Conservation (phyloP, 2,797 vertebrate genomes). For the Potorous gilbertii region DNA sequence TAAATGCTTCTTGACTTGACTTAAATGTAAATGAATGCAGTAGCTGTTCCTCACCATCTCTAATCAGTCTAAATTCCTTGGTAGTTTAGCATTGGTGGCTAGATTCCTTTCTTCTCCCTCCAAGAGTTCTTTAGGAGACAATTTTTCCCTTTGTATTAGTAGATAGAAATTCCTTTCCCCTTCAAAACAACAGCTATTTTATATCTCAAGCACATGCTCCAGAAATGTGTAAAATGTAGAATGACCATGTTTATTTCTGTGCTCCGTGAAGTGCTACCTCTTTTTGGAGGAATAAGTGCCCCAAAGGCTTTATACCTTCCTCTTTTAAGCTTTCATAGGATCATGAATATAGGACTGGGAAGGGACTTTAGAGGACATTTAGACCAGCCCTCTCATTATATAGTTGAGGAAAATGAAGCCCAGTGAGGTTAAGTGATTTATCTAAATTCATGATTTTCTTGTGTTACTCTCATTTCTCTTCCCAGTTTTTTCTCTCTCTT, state of each 20-base stretch:
- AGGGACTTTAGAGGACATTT: background rate
- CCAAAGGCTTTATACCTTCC: background rate
- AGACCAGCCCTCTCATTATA: background rate
- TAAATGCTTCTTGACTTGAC: background rate
- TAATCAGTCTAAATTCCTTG: background rate
- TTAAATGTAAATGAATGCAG: background rate
- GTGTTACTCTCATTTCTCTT: no score
- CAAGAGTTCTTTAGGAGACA: background rate
- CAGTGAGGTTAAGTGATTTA: constrained; percentile 33
- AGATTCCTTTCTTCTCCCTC: background rate
- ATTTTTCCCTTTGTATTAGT: background rate
- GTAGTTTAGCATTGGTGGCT: background rate
- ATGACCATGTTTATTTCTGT: background rate
- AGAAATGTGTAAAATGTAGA: background rate
- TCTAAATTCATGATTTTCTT: background rate
- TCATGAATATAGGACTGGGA: background rate
- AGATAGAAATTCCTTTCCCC: background rate
- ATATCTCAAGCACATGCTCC: background rate
- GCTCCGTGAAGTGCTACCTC: no score
- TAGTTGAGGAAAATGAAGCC: background rate
- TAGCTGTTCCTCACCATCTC: background rate
- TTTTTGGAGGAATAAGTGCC: background rate
- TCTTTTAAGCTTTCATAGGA: background rate
- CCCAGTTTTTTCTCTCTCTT: no score
- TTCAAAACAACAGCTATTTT: background rate